Percentiles rank a stretch among this genome's conserved stretches.
phyloP scores from a whole-genome alignment of 2,797 vertebrate genomes.

The Apogon hyalosoma region DNA sequence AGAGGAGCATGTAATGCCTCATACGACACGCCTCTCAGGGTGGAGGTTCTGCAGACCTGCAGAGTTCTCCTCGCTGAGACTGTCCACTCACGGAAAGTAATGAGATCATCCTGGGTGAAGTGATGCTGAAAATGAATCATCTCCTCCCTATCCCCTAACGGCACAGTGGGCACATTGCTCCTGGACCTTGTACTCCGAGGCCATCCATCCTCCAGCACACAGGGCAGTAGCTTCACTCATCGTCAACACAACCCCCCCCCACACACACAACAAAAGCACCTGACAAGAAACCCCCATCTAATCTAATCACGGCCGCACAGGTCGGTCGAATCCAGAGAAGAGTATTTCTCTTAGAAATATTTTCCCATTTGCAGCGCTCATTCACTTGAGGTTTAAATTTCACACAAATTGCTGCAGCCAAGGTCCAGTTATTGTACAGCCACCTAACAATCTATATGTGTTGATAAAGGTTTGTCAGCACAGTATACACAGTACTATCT shows the following conservation, averaged over 20 bases:
- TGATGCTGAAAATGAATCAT: constrained; percentile 84
- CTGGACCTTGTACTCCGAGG: constrained; percentile 68
- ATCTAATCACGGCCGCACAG: constrained; percentile 46
- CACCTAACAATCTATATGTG: constrained; percentile 56
- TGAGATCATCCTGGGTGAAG: constrained; percentile 82
- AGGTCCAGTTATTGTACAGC: constrained; percentile 54
- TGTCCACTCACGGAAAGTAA: constrained; percentile 77
- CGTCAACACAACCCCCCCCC: constrained; percentile 13
- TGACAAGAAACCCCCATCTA: constrained; percentile 48
- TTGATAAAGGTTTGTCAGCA: constrained; percentile 61
- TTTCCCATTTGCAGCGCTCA: constrained; percentile 33
- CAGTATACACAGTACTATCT: constrained; percentile 62
- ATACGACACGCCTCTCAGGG: constrained; percentile 43
- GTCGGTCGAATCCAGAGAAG: constrained; percentile 19
- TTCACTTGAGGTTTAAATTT: constrained; percentile 51
- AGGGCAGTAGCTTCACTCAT: constrained; percentile 58
- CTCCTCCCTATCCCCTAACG: constrained; percentile 70
- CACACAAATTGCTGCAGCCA: constrained; percentile 39
- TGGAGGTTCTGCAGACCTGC: constrained; percentile 34
- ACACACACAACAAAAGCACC: constrained; percentile 28
- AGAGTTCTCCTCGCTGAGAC: constrained; percentile 48
- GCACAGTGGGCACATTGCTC: constrained; percentile 69
- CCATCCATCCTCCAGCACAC: constrained; percentile 67
- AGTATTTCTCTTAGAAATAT: constrained; percentile 34
- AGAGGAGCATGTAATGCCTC: constrained; percentile 39